Conservation (phyloP, 2,888 invertebrate species). For the Meghimatium bilineatum region DNA sequence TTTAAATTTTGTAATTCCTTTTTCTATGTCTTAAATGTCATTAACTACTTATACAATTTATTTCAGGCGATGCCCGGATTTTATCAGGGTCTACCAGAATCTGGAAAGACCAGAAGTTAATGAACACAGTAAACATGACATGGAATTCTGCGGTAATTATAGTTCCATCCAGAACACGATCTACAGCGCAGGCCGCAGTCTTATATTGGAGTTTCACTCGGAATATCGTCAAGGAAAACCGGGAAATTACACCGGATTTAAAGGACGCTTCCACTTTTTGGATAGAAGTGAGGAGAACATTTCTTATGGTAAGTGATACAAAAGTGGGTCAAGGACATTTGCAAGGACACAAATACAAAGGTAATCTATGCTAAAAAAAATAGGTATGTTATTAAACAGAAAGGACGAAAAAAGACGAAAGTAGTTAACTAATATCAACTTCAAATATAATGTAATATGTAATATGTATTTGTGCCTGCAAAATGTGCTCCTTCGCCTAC, state of each 20-base stretch:
- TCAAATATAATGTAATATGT: too few species aligned
- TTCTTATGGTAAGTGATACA: background rate
- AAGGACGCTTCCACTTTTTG: constrained; percentile 72
- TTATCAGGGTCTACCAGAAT: constrained; percentile 71
- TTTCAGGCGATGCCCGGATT: constrained; percentile 73
- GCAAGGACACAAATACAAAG: too few species aligned
- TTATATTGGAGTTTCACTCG: constrained; percentile 75
- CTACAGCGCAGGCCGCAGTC: constrained; percentile 71
- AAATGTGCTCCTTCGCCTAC: too few species aligned
- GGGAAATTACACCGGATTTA: constrained; percentile 70
- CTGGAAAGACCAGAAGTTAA: constrained; percentile 74
- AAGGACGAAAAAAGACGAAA: too few species aligned
- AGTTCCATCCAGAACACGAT: constrained; percentile 69
- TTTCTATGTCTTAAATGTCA: too few species aligned
- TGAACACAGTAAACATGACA: constrained; percentile 66
- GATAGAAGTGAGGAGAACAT: constrained; percentile 70
- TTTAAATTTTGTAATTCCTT: too few species aligned
- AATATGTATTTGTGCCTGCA: too few species aligned
- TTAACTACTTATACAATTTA: too few species aligned
- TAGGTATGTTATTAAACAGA: too few species aligned
- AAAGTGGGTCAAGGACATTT: background rate
- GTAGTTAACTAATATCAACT: too few species aligned
- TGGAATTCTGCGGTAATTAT: constrained; percentile 73
- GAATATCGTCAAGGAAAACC: constrained; percentile 53
- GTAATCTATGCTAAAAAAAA: too few species aligned